Conservation (phyloP, 2,113 vertebrate species). For the Leptobrachium leishanense region DNA sequence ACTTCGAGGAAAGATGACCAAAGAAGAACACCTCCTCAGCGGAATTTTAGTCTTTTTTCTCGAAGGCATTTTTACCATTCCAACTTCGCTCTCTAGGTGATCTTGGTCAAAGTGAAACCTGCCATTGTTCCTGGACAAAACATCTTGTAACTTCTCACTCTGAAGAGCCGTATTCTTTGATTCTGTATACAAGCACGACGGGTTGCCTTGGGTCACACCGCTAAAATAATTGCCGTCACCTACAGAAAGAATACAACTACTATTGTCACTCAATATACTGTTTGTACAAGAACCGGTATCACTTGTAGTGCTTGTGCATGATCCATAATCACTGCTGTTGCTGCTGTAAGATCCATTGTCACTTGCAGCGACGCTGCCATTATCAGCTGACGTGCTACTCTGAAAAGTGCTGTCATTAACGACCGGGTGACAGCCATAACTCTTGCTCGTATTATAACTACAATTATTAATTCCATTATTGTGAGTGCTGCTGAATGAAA, state of each 20-base stretch:
- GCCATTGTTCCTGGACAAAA: conserved; percentile 72
- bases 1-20: conserved; percentile 91
- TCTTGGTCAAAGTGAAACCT: conserved; percentile 75
- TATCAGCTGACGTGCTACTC: conserved; percentile 43
- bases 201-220: conserved; percentile 45
- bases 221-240: conserved; percentile 52
- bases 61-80: conserved; percentile 57
- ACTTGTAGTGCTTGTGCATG: conserved; percentile 67
- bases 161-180: conserved; percentile 55
- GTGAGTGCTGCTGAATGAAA: conserved; percentile 42
- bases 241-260: conserved; percentile 54
- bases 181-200: conserved; percentile 40
- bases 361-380: conserved; percentile 56
- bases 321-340: conserved; percentile 68
- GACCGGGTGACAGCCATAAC: conserved; percentile 37
- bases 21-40: conserved; percentile 87
- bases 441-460: conserved; percentile 22
- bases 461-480: conserved; percentile 43
- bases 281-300: conserved; percentile 79
- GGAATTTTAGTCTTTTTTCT: conserved; percentile 72
- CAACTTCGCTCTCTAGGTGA: conserved; percentile 61
- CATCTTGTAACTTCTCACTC: conserved; percentile 68
- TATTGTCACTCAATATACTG: conserved; percentile 69
- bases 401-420: conserved; percentile 43
- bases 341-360: conserved; percentile 66